These are phyloP conservation scores for Berghia stephanieae DNA, from an alignment of 1,140 invertebrate genomes.

Conservation along the genomic window DNA sequence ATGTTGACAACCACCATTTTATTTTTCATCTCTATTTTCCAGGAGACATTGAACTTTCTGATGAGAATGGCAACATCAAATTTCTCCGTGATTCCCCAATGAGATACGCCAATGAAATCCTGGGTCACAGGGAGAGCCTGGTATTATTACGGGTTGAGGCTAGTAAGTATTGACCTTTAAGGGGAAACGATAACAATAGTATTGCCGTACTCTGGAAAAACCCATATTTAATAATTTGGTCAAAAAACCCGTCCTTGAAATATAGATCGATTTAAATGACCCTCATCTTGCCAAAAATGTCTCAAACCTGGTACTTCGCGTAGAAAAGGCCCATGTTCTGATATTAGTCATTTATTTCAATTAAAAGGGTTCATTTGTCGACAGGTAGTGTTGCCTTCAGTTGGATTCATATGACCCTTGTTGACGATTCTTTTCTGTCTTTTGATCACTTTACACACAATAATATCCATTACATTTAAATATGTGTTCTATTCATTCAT, in stretches of 20 bases:
- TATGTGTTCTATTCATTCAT: too few species aligned
- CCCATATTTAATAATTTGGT: too few species aligned
- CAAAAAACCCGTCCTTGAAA: too few species aligned
- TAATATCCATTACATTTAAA: too few species aligned
- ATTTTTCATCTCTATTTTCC: background rate
- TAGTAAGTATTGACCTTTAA: too few species aligned
- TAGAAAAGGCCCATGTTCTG: background rate
- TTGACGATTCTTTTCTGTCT: background rate
- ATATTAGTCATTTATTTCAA: background rate
- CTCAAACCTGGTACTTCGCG: too few species aligned
- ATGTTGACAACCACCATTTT: background rate
- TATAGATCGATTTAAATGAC: too few species aligned
- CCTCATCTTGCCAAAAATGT: too few species aligned
- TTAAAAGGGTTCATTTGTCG: background rate
- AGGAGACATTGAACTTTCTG: constrained; percentile 42
- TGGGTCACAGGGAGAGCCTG: constrained; percentile 40
- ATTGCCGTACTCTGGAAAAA: too few species aligned
- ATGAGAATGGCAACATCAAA: constrained; percentile 45
- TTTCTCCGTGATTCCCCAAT: constrained; percentile 37
- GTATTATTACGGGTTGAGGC: constrained; percentile 42
- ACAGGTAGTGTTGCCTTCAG: background rate
- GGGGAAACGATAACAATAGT: too few species aligned
- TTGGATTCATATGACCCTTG: background rate
- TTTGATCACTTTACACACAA: too few species aligned
- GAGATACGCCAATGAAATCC: constrained; percentile 40